Base-by-base conservation (phyloP, 2,888 invertebrate species). In the Thymelicus sylvestris region DNA sequence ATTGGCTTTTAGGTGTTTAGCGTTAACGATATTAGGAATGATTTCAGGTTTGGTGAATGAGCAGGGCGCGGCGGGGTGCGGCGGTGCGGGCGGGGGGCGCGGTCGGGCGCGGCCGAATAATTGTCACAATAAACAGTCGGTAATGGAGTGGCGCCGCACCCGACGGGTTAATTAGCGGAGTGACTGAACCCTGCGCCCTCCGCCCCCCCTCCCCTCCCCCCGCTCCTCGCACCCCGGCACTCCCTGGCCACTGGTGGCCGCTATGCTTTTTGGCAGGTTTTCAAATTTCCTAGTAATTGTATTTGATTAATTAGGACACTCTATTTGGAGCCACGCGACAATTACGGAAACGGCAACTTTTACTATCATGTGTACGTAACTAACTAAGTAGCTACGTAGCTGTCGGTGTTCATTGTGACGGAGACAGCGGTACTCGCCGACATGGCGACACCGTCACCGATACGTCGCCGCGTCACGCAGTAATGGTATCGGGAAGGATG, bases 81-180 rank as follows among this genome's bases (percentile, higher is more conserved):
- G 76, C 8, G 74, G 47, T 75, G 69, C 72, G 74, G 75, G 73
- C 59, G 65, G 71, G 74, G 78, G 77, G 79, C 79, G 75, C 78
- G 69, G 59, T 69, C 72, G 76, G 73, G 72, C 61, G 66, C 72
- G 68, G 71, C 72, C 73, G 82, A 85, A 86, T 89, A 88, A 89
- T 90, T 90, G 91, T 89, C 88, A 89, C 90, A 86, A 90, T 91
- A 91, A 91, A 91, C 90, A 89, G 84, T 82, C 82, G 77, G 86
- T 90, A 91, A 91, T 90, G 88, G 91, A 89, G 89, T 86, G 81
- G 80, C 80, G 87, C 83, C 89, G 89, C 89, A 81, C 80, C 80
- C 79, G 74, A 73, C 74, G 64, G 69, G 75, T 74, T 80, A 79
- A 80, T 80, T 80, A 80, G 79, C 73, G 72, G 74, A 77, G 77